A percentile compares a stretch with the other conserved stretches of the same genome.
Conservation (phyloP, 2,888 invertebrate genomes). For the Cecidostiba fungosa region DNA sequence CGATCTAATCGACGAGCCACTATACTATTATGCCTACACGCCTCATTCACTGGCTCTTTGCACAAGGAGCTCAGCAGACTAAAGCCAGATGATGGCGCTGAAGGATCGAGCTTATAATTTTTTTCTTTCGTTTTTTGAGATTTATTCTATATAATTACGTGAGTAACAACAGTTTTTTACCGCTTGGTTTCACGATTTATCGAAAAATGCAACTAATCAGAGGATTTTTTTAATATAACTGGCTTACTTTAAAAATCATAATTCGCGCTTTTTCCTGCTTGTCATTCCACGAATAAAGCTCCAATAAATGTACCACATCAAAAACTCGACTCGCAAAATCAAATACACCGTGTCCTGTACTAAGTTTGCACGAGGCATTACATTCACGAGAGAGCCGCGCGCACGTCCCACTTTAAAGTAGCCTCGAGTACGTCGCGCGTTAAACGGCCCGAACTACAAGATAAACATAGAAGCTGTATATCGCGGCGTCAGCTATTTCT, state of each 20-base stretch:
- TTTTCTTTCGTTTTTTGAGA: background rate
- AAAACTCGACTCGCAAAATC: background rate
- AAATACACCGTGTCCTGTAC: background rate
- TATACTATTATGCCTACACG: background rate
- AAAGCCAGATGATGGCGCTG: background rate
- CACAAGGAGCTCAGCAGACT: constrained; percentile 49
- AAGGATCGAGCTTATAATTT: background rate
- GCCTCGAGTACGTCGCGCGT: background rate
- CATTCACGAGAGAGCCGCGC: background rate
- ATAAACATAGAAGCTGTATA: background rate
- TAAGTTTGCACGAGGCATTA: background rate
- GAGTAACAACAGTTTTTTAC: too few species aligned
- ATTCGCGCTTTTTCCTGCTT: too few species aligned
- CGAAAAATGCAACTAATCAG: too few species aligned
- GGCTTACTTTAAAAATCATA: too few species aligned
- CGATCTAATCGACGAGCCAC: constrained; percentile 58
- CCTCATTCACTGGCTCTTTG: constrained; percentile 49
- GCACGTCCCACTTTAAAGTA: background rate
- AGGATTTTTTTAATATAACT: too few species aligned
- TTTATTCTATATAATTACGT: too few species aligned
- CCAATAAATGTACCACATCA: too few species aligned
- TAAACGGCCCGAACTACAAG: background rate
- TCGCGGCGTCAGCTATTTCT: background rate
- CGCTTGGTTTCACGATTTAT: too few species aligned
- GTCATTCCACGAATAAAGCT: too few species aligned